phyloP scores from a whole-genome alignment of 2,888 invertebrate species.

The Ceraclea dissimilis region DNA sequence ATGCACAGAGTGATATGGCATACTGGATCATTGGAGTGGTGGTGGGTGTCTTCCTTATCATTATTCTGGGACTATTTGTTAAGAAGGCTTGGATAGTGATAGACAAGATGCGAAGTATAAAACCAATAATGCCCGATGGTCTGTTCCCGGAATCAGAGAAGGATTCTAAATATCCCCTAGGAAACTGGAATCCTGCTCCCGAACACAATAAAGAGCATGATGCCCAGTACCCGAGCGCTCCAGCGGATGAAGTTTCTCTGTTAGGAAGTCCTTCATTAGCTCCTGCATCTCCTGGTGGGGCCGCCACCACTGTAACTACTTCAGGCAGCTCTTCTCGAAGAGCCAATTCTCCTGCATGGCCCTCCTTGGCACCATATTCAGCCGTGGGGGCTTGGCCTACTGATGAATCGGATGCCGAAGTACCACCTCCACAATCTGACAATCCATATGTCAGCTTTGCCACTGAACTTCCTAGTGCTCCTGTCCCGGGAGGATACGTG shows the following conservation, averaged over 20 bases:
- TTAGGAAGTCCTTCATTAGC: constrained; percentile 36
- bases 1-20: background rate
- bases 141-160: constrained; percentile 43
- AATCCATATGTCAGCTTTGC: constrained; percentile 19
- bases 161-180: constrained; percentile 38
- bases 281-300: constrained; percentile 38
- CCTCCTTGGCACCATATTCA: constrained; percentile 10
- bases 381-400: constrained; percentile 12
- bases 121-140: constrained; percentile 62
- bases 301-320: constrained; percentile 45
- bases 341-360: constrained; percentile 15
- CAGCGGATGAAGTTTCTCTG: constrained; percentile 43
- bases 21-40: constrained; percentile 15
- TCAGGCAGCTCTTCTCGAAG: constrained; percentile 37
- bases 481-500: constrained; percentile 11
- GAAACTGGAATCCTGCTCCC: constrained; percentile 2
- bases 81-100: constrained; percentile 32
- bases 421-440: constrained; percentile 1
- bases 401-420: constrained; percentile 2
- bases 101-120: constrained; percentile 59
- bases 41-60: constrained; percentile 21
- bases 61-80: constrained; percentile 19
- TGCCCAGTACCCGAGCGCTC: constrained; percentile 31
- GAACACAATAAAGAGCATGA: constrained; percentile 31
- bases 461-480: background rate